These are phyloP conservation scores for Peromyscus leucopus DNA, from an alignment of 2,113 vertebrate species.

Conservation along the genomic window DNA sequence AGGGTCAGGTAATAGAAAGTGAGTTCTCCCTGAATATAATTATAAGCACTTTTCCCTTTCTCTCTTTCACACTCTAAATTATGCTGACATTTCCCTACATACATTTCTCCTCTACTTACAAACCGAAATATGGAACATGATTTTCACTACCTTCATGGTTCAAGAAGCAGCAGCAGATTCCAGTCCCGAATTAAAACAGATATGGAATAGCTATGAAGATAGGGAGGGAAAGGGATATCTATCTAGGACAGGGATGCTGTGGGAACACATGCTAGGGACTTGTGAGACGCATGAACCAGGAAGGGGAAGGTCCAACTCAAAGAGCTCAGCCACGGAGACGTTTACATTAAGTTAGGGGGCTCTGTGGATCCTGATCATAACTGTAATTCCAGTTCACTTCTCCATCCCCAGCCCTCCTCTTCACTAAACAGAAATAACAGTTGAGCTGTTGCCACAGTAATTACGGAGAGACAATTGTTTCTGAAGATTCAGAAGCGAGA, in stretches of 20 bases:
- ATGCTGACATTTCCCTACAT: background rate
- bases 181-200: background rate
- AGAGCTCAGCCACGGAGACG: background rate
- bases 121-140: conserved; percentile 26
- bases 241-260: background rate
- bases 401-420: background rate
- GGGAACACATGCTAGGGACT: background rate
- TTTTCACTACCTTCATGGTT: background rate
- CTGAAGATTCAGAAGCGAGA: conserved; percentile 23
- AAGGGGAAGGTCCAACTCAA: background rate
- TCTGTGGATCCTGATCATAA: background rate
- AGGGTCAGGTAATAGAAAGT: background rate
- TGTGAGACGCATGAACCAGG: background rate
- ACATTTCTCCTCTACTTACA: conserved; percentile 35
- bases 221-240: background rate
- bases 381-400: background rate
- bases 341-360: background rate
- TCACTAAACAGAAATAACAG: background rate
- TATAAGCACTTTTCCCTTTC: background rate
- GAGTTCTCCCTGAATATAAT: background rate
- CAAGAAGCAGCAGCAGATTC: conserved; percentile 26
- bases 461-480: conserved; percentile 11
- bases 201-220: background rate
- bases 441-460: background rate
- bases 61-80: background rate